These are phyloP conservation scores for Gymnoscopelus braueri DNA, from an alignment of 2,797 vertebrate genomes.

Conservation along the genomic window DNA sequence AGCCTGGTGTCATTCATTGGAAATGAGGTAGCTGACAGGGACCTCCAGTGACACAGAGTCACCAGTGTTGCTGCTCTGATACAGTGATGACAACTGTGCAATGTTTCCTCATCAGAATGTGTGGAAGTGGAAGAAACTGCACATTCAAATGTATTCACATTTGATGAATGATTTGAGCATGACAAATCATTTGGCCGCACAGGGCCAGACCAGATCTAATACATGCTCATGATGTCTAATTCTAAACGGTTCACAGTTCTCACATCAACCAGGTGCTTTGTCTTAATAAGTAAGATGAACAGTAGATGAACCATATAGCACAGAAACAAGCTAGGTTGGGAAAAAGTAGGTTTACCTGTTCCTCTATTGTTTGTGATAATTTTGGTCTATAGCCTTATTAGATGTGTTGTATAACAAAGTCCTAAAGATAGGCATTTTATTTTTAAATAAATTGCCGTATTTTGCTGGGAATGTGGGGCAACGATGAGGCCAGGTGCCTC, in stretches of 20 bases:
- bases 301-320: too few species aligned
- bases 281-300: too few species aligned
- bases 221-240: not conserved
- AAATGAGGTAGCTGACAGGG: conserved; percentile 9
- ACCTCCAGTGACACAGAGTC: not conserved
- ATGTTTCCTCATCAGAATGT: too few species aligned
- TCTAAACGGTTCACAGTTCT: too few species aligned
- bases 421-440: conserved; percentile 33
- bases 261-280: too few species aligned
- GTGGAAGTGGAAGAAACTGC: too few species aligned
- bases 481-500: conserved; percentile 59
- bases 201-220: not conserved
- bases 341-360: not conserved
- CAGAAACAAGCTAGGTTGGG: too few species aligned
- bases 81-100: conserved; percentile 5
- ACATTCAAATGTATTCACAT: too few species aligned
- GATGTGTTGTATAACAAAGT: conserved; percentile 22
- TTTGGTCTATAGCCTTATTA: conserved; percentile 1
- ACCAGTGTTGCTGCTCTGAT: not conserved
- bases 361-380: conserved; percentile 3
- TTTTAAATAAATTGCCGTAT: conserved; percentile 33
- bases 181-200: not conserved
- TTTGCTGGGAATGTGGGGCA: conserved; percentile 60
- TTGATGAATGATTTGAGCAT: too few species aligned
- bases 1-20: conserved; percentile 1